phyloP scores from a whole-genome alignment of 2,113 vertebrate genomes.

The Oryzias curvinotus region DNA sequence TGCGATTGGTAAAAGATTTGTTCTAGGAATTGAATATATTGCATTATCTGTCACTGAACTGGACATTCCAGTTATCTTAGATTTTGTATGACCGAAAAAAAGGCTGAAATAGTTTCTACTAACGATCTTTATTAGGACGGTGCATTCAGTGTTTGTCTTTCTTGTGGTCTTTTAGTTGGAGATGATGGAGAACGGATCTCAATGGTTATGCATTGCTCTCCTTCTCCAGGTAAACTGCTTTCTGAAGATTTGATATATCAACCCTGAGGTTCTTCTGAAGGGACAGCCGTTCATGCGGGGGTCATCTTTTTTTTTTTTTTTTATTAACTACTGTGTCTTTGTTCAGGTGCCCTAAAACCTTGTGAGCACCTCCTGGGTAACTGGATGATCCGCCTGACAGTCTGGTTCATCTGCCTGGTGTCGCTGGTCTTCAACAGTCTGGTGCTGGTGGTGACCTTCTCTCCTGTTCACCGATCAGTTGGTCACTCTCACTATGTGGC shows the following conservation, averaged over 20 bases:
- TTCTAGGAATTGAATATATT: neutral
- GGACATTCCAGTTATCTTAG: too few relatives aligned
- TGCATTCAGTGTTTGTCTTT: neutral
- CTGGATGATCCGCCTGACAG: conserved; percentile 98
- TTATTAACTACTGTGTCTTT: neutral
- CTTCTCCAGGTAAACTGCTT: conserved; percentile 84
- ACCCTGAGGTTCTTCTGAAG: neutral
- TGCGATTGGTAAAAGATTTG: conserved; percentile 20
- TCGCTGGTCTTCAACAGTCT: conserved; percentile 90
- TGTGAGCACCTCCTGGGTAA: conserved; percentile 95
- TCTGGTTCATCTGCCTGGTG: conserved; percentile 98
- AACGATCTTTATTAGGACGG: neutral
- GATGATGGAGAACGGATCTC: conserved; percentile 84
- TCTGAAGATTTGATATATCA: neutral
- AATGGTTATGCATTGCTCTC: conserved; percentile 90
- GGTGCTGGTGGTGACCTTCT: conserved; percentile 87
- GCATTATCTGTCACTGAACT: neutral
- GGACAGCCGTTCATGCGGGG: too few relatives aligned
- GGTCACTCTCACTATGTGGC: conserved; percentile 37
- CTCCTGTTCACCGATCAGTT: conserved; percentile 48
- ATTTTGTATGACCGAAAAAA: neutral
- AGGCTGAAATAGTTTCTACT: neutral
- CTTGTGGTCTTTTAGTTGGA: conserved; percentile 54
- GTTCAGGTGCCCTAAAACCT: conserved; percentile 93
- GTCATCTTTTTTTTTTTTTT: too few relatives aligned